These are phyloP conservation scores for Piliocolobus tephrosceles DNA, from an alignment of 2,113 vertebrate genomes.

Conservation along the genomic window DNA sequence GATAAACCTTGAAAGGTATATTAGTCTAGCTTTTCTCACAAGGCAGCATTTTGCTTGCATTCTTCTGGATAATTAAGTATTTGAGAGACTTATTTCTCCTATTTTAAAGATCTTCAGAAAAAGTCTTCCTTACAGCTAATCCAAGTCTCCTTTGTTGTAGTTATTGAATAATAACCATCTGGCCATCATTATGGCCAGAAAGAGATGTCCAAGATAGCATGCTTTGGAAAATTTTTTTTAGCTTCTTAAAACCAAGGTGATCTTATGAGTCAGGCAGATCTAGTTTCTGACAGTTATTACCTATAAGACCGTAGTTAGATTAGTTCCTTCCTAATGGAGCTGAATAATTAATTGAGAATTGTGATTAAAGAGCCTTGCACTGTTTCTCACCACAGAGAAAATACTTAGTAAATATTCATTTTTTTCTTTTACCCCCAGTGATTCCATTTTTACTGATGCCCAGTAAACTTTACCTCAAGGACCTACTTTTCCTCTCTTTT, in stretches of 20 bases:
- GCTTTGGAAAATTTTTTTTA: conserved; percentile 28
- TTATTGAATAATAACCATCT: conserved; percentile 5
- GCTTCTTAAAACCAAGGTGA: conserved; percentile 49
- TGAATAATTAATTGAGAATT: conserved; percentile 60
- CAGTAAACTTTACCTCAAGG: conserved; percentile 48
- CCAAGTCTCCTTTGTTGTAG: conserved; percentile 31
- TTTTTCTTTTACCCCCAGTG: neutral
- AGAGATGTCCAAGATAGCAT: conserved; percentile 15
- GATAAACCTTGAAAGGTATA: conserved; percentile 1
- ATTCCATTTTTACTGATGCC: conserved; percentile 15
- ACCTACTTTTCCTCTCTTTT: conserved; percentile 23
- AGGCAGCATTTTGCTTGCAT: neutral
- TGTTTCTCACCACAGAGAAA: conserved; percentile 14
- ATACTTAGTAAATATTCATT: conserved; percentile 22
- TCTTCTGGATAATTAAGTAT: conserved; percentile 11
- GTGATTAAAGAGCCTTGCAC: neutral
- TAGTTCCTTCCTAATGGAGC: conserved; percentile 7
- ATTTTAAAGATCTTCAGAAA: conserved; percentile 44
- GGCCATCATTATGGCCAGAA: neutral
- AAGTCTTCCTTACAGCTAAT: conserved; percentile 35
- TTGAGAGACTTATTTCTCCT: conserved; percentile 5
- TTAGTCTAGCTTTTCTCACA: conserved; percentile 26
- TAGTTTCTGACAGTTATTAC: conserved; percentile 30
- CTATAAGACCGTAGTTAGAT: conserved; percentile 13
- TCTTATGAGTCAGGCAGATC: neutral